Evolutionary conservation across 2,888 invertebrate species (phyloP).

Genomic region (Chrysotoxum bicinctum): DNA sequence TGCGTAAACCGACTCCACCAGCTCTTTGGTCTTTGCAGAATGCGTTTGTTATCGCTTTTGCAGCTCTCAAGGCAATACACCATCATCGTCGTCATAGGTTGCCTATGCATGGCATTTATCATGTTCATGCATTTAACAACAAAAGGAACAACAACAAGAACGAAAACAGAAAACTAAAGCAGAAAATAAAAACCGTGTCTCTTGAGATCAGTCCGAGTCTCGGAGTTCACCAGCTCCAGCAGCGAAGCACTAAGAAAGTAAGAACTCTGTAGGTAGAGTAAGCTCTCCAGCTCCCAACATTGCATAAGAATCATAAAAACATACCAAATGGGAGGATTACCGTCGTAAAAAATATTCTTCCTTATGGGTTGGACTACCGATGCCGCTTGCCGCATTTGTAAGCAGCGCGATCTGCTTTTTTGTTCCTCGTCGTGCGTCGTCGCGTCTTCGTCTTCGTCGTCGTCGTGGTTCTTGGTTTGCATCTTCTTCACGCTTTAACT

Average conservation of each 20-base stretch:
- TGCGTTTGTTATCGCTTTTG: constrained; percentile 15
- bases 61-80: constrained; percentile 23
- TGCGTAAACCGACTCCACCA: background rate
- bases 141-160: constrained; percentile 20
- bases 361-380: constrained; percentile 53
- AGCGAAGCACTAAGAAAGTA: background rate
- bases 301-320: constrained; percentile 71
- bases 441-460: constrained; percentile 18
- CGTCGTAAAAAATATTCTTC: constrained; percentile 70
- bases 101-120: constrained; percentile 54
- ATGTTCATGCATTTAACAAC: constrained; percentile 54
- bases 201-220: background rate
- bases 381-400: constrained; percentile 44
- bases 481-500: background rate
- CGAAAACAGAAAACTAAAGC: constrained; percentile 16
- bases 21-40: background rate
- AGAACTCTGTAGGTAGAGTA: too few species aligned
- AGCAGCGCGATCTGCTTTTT: constrained; percentile 41
- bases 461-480: constrained; percentile 5
- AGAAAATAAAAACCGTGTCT: constrained; percentile 23
- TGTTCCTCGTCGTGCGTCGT: constrained; percentile 5
- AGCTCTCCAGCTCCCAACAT: constrained; percentile 17
- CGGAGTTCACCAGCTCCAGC: too few species aligned
- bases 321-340: constrained; percentile 68
- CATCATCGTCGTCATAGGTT: constrained; percentile 38